Evolutionary conservation across 2,113 vertebrate species (phyloP).

Genomic region (Rousettus leschenaultii): DNA sequence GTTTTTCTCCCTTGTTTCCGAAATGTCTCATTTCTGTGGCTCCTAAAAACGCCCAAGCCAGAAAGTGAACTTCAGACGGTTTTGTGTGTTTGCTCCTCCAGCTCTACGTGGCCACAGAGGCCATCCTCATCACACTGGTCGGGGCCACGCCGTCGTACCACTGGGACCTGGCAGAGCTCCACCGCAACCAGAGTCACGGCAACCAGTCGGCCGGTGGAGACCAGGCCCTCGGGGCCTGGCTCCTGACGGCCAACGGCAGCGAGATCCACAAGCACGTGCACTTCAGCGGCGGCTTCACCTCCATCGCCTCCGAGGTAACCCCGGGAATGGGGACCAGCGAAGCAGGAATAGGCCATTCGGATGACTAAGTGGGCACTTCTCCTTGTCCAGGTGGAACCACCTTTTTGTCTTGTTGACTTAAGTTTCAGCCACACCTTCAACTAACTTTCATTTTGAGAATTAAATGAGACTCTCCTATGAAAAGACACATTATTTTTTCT

Average conservation of each 20-base stretch:
- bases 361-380: rapidly evolving
- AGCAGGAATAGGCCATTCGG: rapidly evolving
- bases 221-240: slow-evolving; percentile 81
- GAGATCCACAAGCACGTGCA: slow-evolving; percentile 78
- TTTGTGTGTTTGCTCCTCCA: slow-evolving; percentile 68
- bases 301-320: slow-evolving; percentile 86
- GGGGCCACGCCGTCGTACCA: slow-evolving; percentile 83
- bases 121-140: slow-evolving; percentile 83
- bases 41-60: background rate
- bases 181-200: slow-evolving; percentile 76
- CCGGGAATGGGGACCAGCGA: rapidly evolving
- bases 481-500: background rate
- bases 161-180: slow-evolving; percentile 82
- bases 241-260: slow-evolving; percentile 80
- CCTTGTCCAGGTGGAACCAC: rapidly evolving
- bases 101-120: slow-evolving; percentile 86
- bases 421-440: background rate
- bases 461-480: background rate
- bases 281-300: slow-evolving; percentile 84
- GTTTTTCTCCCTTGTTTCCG: background rate
- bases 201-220: slow-evolving; percentile 69
- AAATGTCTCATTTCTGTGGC: background rate
- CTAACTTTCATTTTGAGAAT: background rate
- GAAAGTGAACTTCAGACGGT: rapidly evolving
- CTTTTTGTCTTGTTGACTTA: background rate